Base-by-base conservation (phyloP, 2,113 vertebrate genomes). In the Hypomesus transpacificus region DNA sequence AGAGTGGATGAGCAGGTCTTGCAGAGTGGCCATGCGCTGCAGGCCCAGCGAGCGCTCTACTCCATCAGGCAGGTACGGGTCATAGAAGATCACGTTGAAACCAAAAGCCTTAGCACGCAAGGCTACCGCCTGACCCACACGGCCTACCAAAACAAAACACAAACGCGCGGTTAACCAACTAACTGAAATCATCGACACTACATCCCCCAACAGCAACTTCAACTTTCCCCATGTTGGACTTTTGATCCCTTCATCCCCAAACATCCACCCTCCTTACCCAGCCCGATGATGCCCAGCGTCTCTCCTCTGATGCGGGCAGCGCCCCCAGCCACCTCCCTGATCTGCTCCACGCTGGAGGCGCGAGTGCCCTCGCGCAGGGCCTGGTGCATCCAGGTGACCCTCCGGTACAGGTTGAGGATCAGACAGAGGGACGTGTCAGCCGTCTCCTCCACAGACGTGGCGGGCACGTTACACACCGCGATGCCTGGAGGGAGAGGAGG, bases 221-320 rank as follows among this genome's bases (percentile, higher is more conserved):
- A 46, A 46, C 7, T n/a, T n/a, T 16, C n/a, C 53, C 16, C n/a
- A 56, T n/a, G n/a, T 56, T 56, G 18, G 39, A 46, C 39, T 46
- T 39, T 8, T 22, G 28, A 28, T 18, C 26, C 28, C 26, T 63
- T 7, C 24, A 63, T 26, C 14, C 31, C 24, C 61, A 63, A 26
- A 4, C 3, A 13, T 1, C 14, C 18, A 7, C 52, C 64, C 81
- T 50, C 17, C 73, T 91, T 86, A 94, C 93, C 93, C 26, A 94
- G 89, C 68, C 93, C 93, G 83, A 94, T 94, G 83, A 94, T 93
- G 84, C 93, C 93, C 80, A 94, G 83, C n/a, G 92, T 94, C 81
- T 94, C 93, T 75, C 93, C 93, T 79, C 93, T 88, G 84, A 94
- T 93, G 79, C 93, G 92, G 66, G 93, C 93, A 28, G 93, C 93